These are phyloP conservation scores for Ictalurus furcatus DNA, from an alignment of 2,113 vertebrate species.

Conservation along the genomic window DNA sequence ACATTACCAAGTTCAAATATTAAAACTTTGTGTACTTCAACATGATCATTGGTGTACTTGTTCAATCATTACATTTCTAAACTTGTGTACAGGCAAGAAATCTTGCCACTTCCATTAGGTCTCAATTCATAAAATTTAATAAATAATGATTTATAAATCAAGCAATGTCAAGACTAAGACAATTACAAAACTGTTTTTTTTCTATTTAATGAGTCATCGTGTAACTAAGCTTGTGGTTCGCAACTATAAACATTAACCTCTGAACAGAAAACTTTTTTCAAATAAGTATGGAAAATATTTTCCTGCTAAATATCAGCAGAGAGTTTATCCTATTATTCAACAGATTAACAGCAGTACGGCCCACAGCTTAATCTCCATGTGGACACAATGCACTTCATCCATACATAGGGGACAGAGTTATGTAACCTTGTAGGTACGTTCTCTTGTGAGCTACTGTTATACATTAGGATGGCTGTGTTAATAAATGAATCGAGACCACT, in stretches of 20 bases:
- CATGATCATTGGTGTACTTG: neutral
- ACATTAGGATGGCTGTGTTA: neutral
- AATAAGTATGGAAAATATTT: constrained; percentile 13
- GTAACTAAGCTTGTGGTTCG: neutral
- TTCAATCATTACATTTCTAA: neutral
- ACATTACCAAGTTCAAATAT: neutral
- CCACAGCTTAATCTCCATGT: neutral
- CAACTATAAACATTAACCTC: constrained; percentile 1
- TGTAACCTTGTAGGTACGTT: neutral
- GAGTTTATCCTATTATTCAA: neutral
- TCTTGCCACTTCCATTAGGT: neutral
- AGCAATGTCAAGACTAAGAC: neutral
- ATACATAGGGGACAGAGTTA: neutral
- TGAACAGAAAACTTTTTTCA: neutral
- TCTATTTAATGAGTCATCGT: constrained; percentile 11
- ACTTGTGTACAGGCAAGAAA: neutral
- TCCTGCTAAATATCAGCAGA: neutral
- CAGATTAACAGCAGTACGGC: neutral
- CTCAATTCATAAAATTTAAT: neutral
- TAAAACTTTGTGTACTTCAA: neutral
- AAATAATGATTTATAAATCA: neutral
- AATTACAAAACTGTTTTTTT: neutral
- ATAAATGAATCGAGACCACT: neutral
- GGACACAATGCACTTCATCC: neutral
- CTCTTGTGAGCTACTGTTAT: neutral